Conservation (phyloP, 2,888 invertebrate genomes). For the Ophion obscuratus region DNA sequence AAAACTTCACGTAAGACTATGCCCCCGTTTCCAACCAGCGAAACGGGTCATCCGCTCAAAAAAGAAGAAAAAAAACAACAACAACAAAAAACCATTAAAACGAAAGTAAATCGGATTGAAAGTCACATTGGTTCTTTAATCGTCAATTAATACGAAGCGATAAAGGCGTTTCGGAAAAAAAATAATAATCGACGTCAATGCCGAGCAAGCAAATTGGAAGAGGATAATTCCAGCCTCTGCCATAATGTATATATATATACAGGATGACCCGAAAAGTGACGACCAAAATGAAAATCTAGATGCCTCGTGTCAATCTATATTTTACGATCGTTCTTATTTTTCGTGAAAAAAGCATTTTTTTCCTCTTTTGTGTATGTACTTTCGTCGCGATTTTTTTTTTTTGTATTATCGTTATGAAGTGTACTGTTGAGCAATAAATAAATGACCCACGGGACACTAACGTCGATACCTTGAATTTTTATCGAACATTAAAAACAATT, state of each 20-base stretch:
- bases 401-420: too few relatives aligned
- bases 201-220: background rate
- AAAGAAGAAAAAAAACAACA: slow-evolving; percentile 13
- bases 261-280: background rate
- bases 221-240: slow-evolving; percentile 2
- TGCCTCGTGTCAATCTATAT: background rate
- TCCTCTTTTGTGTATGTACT: background rate
- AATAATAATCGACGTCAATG: slow-evolving; percentile 26
- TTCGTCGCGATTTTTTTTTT: background rate
- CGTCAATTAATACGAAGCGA: slow-evolving; percentile 62
- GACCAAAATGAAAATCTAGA: background rate
- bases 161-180: slow-evolving; percentile 27
- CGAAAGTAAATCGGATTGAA: slow-evolving; percentile 65
- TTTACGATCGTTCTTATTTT: too few relatives aligned
- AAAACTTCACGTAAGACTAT: slow-evolving; percentile 14
- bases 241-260: slow-evolving; percentile 16
- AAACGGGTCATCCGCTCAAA: slow-evolving; percentile 58
- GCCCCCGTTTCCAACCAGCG: slow-evolving; percentile 9
- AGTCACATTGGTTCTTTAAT: slow-evolving; percentile 63
- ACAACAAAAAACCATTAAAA: slow-evolving; percentile 13
- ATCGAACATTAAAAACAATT: background rate
- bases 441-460: too few relatives aligned
- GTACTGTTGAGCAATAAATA: too few relatives aligned
- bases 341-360: background rate
- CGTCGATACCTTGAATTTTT: too few relatives aligned